phyloP scores from a whole-genome alignment of 2,113 vertebrate genomes.

The Acanthisitta chloris region DNA sequence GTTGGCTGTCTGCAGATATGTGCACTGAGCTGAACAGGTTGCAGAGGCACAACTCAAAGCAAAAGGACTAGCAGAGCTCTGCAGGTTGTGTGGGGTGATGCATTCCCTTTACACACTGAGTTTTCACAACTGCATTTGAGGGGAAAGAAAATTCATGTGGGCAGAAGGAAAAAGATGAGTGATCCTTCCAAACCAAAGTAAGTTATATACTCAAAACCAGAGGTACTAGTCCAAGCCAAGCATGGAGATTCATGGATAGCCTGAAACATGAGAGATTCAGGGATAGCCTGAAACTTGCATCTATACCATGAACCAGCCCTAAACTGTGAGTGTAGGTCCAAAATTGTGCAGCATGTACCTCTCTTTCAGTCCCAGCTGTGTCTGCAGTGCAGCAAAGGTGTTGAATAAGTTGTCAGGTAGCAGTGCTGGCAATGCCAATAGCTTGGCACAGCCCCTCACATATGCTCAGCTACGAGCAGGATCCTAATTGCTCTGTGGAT shows the following conservation, averaged over 20 bases:
- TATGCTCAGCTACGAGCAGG: not conserved
- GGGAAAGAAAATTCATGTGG: not conserved
- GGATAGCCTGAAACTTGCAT: too few relatives aligned
- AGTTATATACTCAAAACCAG: not conserved
- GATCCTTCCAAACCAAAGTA: not conserved
- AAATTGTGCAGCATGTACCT: fast-evolving
- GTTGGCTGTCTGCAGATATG: not conserved
- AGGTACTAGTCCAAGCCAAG: not conserved
- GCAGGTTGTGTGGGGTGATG: not conserved
- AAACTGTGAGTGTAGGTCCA: not conserved
- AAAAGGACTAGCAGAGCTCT: not conserved
- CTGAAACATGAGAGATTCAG: not conserved
- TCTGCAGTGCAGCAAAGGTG: not conserved
- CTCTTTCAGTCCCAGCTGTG: not conserved
- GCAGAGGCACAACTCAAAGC: not conserved
- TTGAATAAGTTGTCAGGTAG: not conserved
- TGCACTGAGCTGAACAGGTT: not conserved
- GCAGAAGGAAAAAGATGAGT: not conserved
- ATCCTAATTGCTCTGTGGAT: not conserved
- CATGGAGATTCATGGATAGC: not conserved
- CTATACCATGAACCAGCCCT: not conserved
- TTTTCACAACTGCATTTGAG: not conserved
- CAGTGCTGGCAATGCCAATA: not conserved
- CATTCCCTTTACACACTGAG: not conserved
- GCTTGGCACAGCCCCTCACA: not conserved